Conservation (phyloP, 1,140 invertebrate species). For the Brachionus sp. region DNA sequence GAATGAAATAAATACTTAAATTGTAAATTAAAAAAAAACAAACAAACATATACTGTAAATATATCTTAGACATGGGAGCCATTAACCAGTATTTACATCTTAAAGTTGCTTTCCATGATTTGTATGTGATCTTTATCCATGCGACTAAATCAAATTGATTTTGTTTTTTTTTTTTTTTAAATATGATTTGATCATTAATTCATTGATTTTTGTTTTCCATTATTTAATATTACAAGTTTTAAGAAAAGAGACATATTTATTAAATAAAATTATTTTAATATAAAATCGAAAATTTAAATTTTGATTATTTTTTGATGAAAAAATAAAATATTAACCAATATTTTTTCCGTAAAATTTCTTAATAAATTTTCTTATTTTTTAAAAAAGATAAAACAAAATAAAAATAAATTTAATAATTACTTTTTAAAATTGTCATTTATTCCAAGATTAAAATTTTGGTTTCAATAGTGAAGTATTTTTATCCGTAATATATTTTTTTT, state of each 20-base stretch:
- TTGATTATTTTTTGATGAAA: not conserved
- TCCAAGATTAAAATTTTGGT: too few species aligned
- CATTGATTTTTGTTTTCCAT: not conserved
- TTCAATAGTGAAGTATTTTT: too few species aligned
- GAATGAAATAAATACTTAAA: slow-evolving; percentile 8
- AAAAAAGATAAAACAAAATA: too few species aligned
- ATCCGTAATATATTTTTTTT: too few species aligned
- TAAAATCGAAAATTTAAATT: not conserved
- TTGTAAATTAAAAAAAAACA: not conserved
- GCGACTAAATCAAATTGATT: not conserved
- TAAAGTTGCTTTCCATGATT: not conserved
- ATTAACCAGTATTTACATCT: not conserved
- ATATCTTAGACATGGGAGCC: not conserved
- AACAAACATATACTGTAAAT: not conserved
- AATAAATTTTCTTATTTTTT: not conserved
- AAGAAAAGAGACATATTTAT: not conserved
- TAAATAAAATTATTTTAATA: not conserved
- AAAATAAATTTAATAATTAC: too few species aligned
- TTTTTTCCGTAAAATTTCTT: not conserved
- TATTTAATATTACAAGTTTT: not conserved
- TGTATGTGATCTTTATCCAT: not conserved
- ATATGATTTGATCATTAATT: not conserved
- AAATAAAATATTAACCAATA: not conserved
- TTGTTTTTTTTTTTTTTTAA: not conserved
- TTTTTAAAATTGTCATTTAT: too few species aligned